Evolutionary conservation across 2,888 invertebrate species (phyloP), one percentile per base, ranked within the genome.

Genomic region (Standfussiana lucernea): DNA sequence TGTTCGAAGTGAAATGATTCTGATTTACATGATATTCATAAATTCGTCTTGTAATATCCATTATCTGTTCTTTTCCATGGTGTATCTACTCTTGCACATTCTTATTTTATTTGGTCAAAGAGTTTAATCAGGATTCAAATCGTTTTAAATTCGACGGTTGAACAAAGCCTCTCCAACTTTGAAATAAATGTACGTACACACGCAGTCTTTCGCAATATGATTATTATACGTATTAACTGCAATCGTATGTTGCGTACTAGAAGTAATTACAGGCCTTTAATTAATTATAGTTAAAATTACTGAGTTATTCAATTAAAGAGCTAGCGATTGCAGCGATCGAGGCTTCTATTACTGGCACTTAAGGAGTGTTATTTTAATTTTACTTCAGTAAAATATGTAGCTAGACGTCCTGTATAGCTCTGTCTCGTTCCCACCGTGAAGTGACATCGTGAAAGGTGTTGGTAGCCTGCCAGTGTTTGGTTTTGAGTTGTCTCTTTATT

Each of bases 201-300:
- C 40, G 47, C 68, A 74, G 35, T 28, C 28, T 72, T 69, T 76
- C 64, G 72, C 21, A 82, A 82, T 82, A 65, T 72, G 68, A 75
- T 69, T 80, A 75, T 69, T 80, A 64, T 71, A 69, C 77, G 47
- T 69, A 70, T 68, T 24, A 47, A 61, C n/a, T 56, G 76, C 62
- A 77, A 82, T 72, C 50, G 8, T 53, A 61, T 69, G 72, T 68
- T 62, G 53, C 62, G 73, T 69, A 79, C 79, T 83, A 74, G 42
- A 21, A 61, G 15, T 45, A 59, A 68, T 68, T 73, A 71, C 59
- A 77, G 6, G 8, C 35, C 32, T 68, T 59, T 67, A 56, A 70
- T 82, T 73, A 70, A 64, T 70, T 61, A 50, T 59, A 53, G 64
- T 74, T 74, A 32, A 53, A 68, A 72, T 75, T 56, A 72, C 64